These are phyloP conservation scores for Phrynocephalus forsythii DNA, from an alignment of 2,797 vertebrate genomes.

Conservation along the genomic window DNA sequence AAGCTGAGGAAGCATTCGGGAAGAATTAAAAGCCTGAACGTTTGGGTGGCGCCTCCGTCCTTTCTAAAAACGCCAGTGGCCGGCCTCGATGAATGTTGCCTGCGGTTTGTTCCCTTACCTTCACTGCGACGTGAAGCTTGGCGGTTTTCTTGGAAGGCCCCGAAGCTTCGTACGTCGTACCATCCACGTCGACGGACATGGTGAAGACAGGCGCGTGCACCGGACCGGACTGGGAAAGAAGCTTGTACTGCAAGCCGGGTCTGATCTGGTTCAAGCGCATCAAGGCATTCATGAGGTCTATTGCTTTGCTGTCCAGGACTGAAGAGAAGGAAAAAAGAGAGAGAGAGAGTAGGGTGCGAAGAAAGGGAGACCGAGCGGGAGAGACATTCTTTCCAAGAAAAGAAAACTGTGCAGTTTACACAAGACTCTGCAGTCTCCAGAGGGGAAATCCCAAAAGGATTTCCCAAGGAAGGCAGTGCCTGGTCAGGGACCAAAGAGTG, in stretches of 20 bases:
- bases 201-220: conserved; percentile 99
- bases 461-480: no score
- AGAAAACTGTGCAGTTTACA: no score
- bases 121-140: conserved; percentile 98
- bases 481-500: no score
- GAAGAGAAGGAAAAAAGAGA: conserved; percentile 58
- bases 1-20: no score
- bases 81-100: no score
- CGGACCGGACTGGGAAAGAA: conserved; percentile 97
- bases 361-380: conserved; percentile 21
- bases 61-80: not conserved
- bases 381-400: not conserved
- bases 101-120: conserved; percentile 78
- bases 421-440: no score
- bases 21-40: no score
- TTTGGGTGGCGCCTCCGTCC: no score
- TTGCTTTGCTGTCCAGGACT: conserved; percentile 99
- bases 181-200: conserved; percentile 98
- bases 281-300: conserved; percentile 99
- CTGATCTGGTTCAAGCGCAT: conserved; percentile 99
- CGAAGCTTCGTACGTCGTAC: conserved; percentile 93
- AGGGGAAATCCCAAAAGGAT: no score
- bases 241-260: conserved; percentile 97
- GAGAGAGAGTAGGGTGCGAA: not conserved
- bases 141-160: conserved; percentile 99